Percentiles rank a stretch among this genome's conserved stretches.
Evolutionary conservation across 2,888 invertebrate species (phyloP).

Genomic region (Chloroclystis v-ata): DNA sequence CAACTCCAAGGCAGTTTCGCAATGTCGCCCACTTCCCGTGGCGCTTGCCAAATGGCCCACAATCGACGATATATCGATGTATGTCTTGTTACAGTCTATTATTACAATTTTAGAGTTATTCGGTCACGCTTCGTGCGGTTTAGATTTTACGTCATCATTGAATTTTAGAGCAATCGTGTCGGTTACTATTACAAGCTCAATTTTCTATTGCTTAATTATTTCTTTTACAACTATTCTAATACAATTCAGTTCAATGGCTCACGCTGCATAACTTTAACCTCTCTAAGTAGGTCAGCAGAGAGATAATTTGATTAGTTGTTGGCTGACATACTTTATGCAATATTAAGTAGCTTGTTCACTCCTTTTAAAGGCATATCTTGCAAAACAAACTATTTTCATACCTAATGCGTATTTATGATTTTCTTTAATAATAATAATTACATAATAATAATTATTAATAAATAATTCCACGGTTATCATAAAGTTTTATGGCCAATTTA

Average conservation of each 20-base stretch:
- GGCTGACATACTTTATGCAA: slow-evolving; percentile 7
- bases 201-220: slow-evolving; percentile 11
- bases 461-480: too few species aligned
- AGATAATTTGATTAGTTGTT: slow-evolving; percentile 17
- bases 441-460: too few species aligned
- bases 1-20: slow-evolving; percentile 39
- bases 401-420: not conserved
- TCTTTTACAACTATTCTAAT: not conserved
- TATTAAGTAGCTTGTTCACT: not conserved
- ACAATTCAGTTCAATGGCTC: slow-evolving; percentile 7
- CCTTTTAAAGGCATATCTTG: not conserved
- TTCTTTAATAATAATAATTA: too few species aligned
- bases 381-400: not conserved
- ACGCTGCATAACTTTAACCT: slow-evolving; percentile 18
- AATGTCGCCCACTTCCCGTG: slow-evolving; percentile 54
- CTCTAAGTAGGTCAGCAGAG: slow-evolving; percentile 14
- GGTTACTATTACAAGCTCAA: slow-evolving; percentile 8
- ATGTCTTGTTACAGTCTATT: slow-evolving; percentile 44
- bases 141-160: slow-evolving; percentile 16
- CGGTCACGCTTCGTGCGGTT: slow-evolving; percentile 38
- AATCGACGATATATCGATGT: slow-evolving; percentile 43
- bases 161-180: slow-evolving; percentile 6
- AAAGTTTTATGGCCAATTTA: too few species aligned
- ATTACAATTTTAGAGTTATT: slow-evolving; percentile 42
- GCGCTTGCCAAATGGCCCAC: slow-evolving; percentile 60